phyloP scores from a whole-genome alignment of 2,113 vertebrate species.

The Cyanoramphus novaezelandiae region DNA sequence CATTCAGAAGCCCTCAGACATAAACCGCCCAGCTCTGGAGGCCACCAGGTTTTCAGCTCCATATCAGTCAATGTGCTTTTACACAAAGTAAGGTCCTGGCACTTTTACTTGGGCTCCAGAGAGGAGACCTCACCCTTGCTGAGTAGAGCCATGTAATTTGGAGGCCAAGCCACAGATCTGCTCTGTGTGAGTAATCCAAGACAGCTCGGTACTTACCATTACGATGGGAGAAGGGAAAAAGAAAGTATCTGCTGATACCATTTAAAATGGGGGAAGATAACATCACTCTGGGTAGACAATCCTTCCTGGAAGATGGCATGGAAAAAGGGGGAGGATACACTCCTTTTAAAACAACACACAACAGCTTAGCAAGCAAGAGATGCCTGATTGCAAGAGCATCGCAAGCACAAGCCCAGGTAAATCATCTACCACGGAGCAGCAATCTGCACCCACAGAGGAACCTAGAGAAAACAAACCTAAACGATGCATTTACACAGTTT shows the following conservation, averaged over 20 bases:
- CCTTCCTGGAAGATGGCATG: not conserved
- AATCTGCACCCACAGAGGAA: not conserved
- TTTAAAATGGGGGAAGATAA: constrained; percentile 20
- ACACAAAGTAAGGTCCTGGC: not conserved
- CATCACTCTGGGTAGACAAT: not conserved
- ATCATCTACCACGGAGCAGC: not conserved
- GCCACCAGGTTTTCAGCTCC: not conserved
- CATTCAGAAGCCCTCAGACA: constrained; percentile 52
- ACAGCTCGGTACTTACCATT: not conserved
- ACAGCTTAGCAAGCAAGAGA: not conserved
- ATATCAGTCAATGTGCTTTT: not conserved
- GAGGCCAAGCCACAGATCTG: constrained; percentile 25
- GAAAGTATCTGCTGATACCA: constrained; percentile 36
- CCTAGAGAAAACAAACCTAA: not conserved
- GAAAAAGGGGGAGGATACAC: constrained; percentile 15
- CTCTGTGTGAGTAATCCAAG: constrained; percentile 8
- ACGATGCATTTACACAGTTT: not conserved
- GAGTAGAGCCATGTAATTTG: not conserved
- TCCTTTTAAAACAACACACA: not conserved
- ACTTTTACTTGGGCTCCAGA: not conserved
- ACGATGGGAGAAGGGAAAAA: not conserved
- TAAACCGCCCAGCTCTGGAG: constrained; percentile 30
- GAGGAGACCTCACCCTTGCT: not conserved
- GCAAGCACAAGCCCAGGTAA: not conserved
- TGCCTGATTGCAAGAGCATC: not conserved